These are phyloP conservation scores for Microcaecilia unicolor DNA, from an alignment of 2,797 vertebrate species.

Conservation along the genomic window DNA sequence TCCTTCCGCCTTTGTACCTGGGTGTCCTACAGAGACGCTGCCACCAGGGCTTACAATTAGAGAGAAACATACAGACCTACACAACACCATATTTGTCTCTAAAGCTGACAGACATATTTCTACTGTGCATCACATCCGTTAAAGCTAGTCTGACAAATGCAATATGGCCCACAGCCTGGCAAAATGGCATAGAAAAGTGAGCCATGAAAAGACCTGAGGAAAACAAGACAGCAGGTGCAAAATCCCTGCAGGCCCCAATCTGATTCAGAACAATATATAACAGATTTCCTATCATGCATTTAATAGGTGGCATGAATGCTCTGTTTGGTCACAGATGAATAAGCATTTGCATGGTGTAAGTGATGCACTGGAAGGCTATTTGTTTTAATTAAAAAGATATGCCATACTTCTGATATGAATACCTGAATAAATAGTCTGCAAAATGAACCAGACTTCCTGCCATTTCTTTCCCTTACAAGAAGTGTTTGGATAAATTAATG, in stretches of 20 bases:
- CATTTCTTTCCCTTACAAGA: too few relatives aligned
- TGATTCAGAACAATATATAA: conserved; percentile 4
- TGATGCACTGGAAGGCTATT: conserved; percentile 13
- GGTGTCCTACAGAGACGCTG: conserved; percentile 14
- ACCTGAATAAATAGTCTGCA: conserved; percentile 5
- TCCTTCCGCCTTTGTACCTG: conserved; percentile 26
- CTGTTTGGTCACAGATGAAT: conserved; percentile 5
- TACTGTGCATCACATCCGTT: neutral
- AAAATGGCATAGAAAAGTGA: neutral
- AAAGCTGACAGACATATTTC: neutral
- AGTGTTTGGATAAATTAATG: too few relatives aligned
- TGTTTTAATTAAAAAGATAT: conserved; percentile 22
- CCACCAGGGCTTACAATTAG: conserved; percentile 20
- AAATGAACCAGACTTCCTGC: conserved; percentile 4
- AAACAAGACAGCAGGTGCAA: too few relatives aligned
- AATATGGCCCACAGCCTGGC: neutral
- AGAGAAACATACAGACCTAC: conserved; percentile 4
- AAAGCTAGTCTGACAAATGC: neutral
- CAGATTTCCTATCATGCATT: neutral
- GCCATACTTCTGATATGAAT: conserved; percentile 9
- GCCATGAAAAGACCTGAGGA: neutral
- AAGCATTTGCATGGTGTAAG: conserved; percentile 18
- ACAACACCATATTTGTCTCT: conserved; percentile 1
- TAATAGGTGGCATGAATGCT: conserved; percentile 6
- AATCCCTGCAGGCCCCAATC: neutral